A percentile compares a stretch with the other conserved stretches of the same genome.
Evolutionary conservation across 2,113 vertebrate genomes (phyloP).

Genomic region (Condylura cristata): DNA sequence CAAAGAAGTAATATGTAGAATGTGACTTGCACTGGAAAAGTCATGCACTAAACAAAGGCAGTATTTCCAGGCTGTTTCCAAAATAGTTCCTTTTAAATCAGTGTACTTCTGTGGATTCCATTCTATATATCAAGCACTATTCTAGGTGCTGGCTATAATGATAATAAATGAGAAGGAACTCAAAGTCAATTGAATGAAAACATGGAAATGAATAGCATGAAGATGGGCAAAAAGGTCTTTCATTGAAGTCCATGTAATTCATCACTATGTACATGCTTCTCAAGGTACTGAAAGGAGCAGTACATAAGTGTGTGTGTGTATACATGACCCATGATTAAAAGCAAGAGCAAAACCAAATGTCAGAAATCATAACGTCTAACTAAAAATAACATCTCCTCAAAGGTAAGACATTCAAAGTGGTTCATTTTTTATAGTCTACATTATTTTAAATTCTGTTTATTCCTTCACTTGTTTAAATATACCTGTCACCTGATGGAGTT

Average conservation of each 20-base stretch:
- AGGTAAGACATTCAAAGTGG: neutral
- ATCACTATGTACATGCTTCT: neutral
- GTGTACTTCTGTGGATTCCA: neutral
- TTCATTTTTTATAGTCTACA: neutral
- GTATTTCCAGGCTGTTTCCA: slow-evolving; percentile 4
- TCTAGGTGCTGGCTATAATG: neutral
- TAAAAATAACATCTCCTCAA: neutral
- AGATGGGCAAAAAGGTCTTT: neutral
- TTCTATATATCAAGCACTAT: neutral
- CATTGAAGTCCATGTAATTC: neutral
- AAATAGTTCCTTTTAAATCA: slow-evolving; percentile 44
- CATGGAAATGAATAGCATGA: neutral
- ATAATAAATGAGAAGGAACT: slow-evolving; percentile 19
- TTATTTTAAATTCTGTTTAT: slow-evolving; percentile 40
- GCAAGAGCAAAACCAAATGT: slow-evolving; percentile 33
- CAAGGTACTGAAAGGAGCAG: neutral
- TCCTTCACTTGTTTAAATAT: slow-evolving; percentile 1
- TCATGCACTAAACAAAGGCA: neutral
- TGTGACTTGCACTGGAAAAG: neutral
- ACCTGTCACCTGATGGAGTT: neutral
- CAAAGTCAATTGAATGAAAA: neutral
- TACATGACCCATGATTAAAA: neutral
- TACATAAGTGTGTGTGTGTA: neutral
- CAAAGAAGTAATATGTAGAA: neutral
- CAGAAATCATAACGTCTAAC: neutral